Base-by-base conservation (phyloP, 2,113 vertebrate species). In the Mesocricetus auratus region DNA sequence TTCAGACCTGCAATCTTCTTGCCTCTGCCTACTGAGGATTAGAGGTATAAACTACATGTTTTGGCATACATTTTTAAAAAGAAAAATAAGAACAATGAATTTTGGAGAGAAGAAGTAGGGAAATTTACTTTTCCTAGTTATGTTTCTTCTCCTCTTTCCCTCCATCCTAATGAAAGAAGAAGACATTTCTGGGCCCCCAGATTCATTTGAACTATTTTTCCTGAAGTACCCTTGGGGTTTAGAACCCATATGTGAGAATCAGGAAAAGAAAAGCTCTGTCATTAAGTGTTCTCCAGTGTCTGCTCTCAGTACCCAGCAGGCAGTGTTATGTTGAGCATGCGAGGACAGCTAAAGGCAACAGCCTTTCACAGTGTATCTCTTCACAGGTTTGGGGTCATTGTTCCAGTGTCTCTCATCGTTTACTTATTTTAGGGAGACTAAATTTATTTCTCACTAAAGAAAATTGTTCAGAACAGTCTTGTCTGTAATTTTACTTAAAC, bases 141-240 rank as follows among this genome's bases (percentile, higher is more conserved):
- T 5, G 31, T 85, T 74, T 69, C 33, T 85, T 75, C 17, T 39
- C 1, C 19, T 66, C 33, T 73, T 77, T 78, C 1, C 21, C 0
- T 17, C 17, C 15, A 13, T 60, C 17, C 11, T n/a, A 42, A 5
- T 93, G 53, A 92, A 94, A 93, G 42, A 66, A 71, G 85, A 89
- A 81, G 45, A 90, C 73, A 90, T n/a, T 47, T 85, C 13, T 79
- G 21, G 22, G 33, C 53, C 17, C 93, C 36, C 39, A 66, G 74
- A 93, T 86, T 90, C 73, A 90, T 45, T 93, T 93, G 47, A 62
- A 77, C 29, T 75, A 5, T 79, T 94, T 95, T 83, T 16, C 24
- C 77, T 92, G 71, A 68, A 71, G 10, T 87, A 64, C 68, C 31
- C 86, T 71, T 11, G 47, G 45, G 13, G 7, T 53, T 92, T 88